phyloP scores from a whole-genome alignment of 2,888 invertebrate species.

The Smittia aterrima region DNA sequence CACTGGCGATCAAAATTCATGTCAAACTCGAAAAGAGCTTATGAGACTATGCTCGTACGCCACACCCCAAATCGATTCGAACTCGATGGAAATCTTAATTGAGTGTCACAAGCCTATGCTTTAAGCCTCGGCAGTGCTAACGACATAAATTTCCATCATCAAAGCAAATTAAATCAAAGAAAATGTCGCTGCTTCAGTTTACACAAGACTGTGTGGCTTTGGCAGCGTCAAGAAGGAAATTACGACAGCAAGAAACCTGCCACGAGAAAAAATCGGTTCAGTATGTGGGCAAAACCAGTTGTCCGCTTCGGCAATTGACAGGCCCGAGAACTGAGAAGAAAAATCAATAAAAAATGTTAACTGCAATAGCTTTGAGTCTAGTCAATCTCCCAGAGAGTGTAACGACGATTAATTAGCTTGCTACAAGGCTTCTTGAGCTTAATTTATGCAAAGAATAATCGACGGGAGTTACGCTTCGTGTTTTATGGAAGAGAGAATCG shows the following conservation, averaged over 20 bases:
- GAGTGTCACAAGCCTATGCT: not conserved
- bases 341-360: conserved; percentile 29
- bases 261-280: not conserved
- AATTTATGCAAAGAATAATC: not conserved
- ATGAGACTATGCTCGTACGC: not conserved
- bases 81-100: not conserved
- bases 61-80: not conserved
- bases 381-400: not conserved
- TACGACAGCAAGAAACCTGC: conserved; percentile 24
- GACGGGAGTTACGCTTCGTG: not conserved
- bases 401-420: conserved; percentile 9
- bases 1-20: not conserved
- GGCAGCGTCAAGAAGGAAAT: conserved; percentile 8
- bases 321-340: not conserved
- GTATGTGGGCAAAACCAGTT: conserved; percentile 29
- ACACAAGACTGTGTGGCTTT: not conserved
- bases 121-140: not conserved
- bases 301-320: not conserved
- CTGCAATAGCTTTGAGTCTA: conserved; percentile 6
- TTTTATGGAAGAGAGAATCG: not conserved
- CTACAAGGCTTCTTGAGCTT: not conserved
- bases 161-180: not conserved
- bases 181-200: not conserved
- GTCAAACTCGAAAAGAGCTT: conserved; percentile 22
- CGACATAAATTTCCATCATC: not conserved